Percentiles rank a stretch among this genome's conserved stretches.
phyloP scores from a whole-genome alignment of 1,140 invertebrate species.

The Drosophila kepulauana region DNA sequence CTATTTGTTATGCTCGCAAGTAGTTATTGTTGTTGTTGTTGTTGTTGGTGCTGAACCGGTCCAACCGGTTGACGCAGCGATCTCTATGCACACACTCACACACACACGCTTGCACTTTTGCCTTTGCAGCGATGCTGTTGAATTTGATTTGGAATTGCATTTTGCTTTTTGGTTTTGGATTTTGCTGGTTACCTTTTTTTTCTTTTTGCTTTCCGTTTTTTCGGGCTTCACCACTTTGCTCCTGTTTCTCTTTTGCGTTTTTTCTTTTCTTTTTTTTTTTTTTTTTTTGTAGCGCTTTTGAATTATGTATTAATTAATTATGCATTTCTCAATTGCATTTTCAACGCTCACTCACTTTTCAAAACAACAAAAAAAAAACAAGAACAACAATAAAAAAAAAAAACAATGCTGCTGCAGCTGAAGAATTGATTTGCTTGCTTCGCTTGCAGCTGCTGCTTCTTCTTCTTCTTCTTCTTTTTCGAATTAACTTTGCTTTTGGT shows the following conservation, averaged over 20 bases:
- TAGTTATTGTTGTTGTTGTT: conserved; percentile 8
- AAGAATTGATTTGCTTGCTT: no score
- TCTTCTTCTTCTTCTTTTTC: background rate
- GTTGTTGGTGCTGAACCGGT: conserved; percentile 41
- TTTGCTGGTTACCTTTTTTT: conserved; percentile 44
- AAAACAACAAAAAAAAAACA: conserved; percentile 9
- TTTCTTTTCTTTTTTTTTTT: background rate
- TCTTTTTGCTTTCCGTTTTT: conserved; percentile 42
- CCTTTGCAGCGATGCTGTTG: conserved; percentile 7
- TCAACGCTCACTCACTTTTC: conserved; percentile 33
- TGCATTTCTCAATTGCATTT: conserved; percentile 20
- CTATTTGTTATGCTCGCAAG: conserved; percentile 16
- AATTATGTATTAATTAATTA: conserved; percentile 19
- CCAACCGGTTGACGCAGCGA: conserved; percentile 42
- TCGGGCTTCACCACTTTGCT: conserved; percentile 19
- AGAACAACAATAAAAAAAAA: conserved; percentile 37
- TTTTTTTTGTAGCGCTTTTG: background rate
- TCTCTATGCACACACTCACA: conserved; percentile 4
- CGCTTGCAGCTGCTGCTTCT: background rate
- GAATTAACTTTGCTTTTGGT: background rate
- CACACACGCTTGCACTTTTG: conserved; percentile 42
- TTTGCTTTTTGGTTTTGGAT: background rate
- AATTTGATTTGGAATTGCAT: conserved; percentile 25
- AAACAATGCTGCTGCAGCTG: background rate
- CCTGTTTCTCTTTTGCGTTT: conserved; percentile 11